phyloP scores from a whole-genome alignment of 2,797 vertebrate genomes.

The Manis pentadactyla region DNA sequence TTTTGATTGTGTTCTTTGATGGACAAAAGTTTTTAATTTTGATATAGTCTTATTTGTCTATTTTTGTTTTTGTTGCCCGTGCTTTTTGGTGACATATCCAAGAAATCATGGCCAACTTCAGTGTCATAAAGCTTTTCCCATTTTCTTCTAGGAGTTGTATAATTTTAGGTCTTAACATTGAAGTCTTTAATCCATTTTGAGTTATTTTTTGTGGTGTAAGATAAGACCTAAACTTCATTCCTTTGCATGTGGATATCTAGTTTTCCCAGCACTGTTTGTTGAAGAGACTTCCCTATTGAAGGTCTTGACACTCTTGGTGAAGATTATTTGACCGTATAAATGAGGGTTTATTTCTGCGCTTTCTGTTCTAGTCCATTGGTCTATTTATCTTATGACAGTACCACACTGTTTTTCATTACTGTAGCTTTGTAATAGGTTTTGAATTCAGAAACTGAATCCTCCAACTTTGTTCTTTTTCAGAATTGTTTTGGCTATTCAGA shows the following conservation, averaged over 20 bases:
- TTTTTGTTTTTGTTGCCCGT: not conserved
- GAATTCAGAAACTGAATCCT: not conserved
- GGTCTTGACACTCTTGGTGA: not conserved
- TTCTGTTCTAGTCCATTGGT: not conserved
- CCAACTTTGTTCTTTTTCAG: not conserved
- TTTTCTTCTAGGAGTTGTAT: not conserved
- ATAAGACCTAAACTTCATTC: not conserved
- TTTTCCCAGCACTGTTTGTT: not conserved
- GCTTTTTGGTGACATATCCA: not conserved
- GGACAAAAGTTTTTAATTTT: not conserved
- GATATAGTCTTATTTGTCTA: not conserved
- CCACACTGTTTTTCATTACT: not conserved
- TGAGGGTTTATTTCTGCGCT: not conserved
- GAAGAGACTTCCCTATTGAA: not conserved
- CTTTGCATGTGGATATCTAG: not conserved
- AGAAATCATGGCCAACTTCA: not conserved
- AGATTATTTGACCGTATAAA: not conserved
- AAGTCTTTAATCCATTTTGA: not conserved
- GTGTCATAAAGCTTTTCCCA: not conserved
- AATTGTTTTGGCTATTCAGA: not conserved
- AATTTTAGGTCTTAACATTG: not conserved
- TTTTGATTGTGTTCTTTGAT: not conserved
- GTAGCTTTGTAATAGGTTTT: not conserved
- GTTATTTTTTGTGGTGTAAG: not conserved
- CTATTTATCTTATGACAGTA: not conserved